Evolutionary conservation across 2,888 invertebrate species (phyloP).

Genomic region (Rhyacophila evoluta): DNA sequence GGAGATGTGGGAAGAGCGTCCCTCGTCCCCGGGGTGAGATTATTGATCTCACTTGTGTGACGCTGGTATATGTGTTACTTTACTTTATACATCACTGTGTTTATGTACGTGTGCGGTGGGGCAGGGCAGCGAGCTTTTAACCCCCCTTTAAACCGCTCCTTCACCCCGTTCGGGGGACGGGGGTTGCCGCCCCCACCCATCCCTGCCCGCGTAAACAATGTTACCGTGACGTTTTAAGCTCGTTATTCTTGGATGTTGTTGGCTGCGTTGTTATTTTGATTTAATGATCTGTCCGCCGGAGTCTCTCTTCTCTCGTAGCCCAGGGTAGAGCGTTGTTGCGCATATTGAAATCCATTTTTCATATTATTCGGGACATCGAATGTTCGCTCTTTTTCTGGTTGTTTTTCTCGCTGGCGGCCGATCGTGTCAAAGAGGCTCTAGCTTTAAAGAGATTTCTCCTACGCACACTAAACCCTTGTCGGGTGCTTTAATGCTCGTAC

Average conservation of each 20-base stretch:
- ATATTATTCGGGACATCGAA: conserved; percentile 5
- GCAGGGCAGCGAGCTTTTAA: conserved; percentile 31
- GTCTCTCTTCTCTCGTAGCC: conserved; percentile 5
- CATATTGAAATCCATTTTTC: conserved; percentile 19
- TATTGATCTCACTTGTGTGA: conserved; percentile 55
- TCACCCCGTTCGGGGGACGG: not conserved
- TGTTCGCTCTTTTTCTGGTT: not conserved
- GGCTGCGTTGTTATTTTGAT: conserved; percentile 52
- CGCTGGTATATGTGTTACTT: conserved; percentile 48
- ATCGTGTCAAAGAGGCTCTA: not conserved
- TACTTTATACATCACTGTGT: conserved; percentile 23
- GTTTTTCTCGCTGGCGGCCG: not conserved
- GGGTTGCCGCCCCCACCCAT: conserved; percentile 31
- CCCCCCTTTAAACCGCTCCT: not conserved
- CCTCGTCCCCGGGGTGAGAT: conserved; percentile 64
- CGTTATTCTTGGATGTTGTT: conserved; percentile 53
- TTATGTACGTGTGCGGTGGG: conserved; percentile 27
- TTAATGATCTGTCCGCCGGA: conserved; percentile 44
- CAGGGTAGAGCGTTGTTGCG: conserved; percentile 5
- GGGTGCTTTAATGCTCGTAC: too few species aligned
- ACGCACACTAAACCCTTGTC: not conserved
- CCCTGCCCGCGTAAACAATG: conserved; percentile 52
- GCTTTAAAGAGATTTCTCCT: not conserved
- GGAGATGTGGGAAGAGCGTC: conserved; percentile 61
- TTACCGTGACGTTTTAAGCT: conserved; percentile 53